Percentiles rank a stretch among this genome's conserved stretches.
These are phyloP conservation scores for Drosophila ogumai DNA, from an alignment of 1,140 invertebrate genomes.

Conservation along the genomic window DNA sequence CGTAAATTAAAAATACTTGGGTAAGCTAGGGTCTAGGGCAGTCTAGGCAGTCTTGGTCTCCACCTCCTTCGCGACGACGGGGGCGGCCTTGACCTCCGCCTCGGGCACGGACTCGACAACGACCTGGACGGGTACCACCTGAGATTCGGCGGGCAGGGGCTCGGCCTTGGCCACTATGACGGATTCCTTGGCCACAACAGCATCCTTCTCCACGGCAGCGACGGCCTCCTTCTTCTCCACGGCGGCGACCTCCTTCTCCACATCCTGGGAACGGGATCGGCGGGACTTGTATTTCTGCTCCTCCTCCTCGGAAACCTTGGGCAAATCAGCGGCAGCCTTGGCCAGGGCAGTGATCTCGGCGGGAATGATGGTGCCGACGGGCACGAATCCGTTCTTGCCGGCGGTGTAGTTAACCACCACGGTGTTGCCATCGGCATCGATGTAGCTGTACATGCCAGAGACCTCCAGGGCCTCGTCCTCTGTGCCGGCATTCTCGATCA, in stretches of 20 bases:
- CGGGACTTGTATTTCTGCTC: slow-evolving; percentile 51
- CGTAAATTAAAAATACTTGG: slow-evolving; percentile 56
- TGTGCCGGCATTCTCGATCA: slow-evolving; percentile 58
- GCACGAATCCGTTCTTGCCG: slow-evolving; percentile 89
- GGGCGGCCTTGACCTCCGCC: slow-evolving; percentile 27
- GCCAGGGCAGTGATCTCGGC: slow-evolving; percentile 67
- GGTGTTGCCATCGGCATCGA: slow-evolving; percentile 88
- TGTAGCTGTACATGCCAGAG: slow-evolving; percentile 86
- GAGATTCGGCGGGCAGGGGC: slow-evolving; percentile 31
- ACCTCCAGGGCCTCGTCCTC: slow-evolving; percentile 75
- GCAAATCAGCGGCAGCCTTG: slow-evolving; percentile 66
- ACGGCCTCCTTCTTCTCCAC: slow-evolving; percentile 9
- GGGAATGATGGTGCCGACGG: slow-evolving; percentile 87
- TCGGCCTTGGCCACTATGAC: slow-evolving; percentile 19
- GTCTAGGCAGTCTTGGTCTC: slow-evolving; percentile 51
- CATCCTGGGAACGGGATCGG: slow-evolving; percentile 55
- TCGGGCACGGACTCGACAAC: slow-evolving; percentile 29
- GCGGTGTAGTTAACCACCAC: slow-evolving; percentile 89
- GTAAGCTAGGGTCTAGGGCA: slow-evolving; percentile 31
- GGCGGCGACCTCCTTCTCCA: slow-evolving; percentile 15
- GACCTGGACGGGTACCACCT: slow-evolving; percentile 58
- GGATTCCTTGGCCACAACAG: slow-evolving; percentile 13
- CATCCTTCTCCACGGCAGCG: slow-evolving; percentile 4
- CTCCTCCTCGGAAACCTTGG: slow-evolving; percentile 51
- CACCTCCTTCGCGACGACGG: slow-evolving; percentile 38